phyloP scores from a whole-genome alignment of 2,113 vertebrate species.

The Lonchura striata region DNA sequence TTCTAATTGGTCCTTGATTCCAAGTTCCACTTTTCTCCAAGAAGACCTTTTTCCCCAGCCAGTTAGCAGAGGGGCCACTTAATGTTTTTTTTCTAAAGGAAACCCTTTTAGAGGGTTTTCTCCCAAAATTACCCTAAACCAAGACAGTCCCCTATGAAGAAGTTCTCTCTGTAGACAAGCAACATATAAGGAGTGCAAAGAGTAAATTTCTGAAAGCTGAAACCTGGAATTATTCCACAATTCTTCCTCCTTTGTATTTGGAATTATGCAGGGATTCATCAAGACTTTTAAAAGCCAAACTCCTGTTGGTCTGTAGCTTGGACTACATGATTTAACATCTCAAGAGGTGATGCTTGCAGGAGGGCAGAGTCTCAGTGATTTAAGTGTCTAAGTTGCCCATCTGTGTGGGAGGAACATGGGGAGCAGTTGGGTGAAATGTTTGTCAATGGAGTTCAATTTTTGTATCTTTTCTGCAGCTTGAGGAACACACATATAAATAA shows the following conservation, averaged over 20 bases:
- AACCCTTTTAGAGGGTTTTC: not conserved
- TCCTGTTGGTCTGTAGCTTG: not conserved
- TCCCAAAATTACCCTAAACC: not conserved
- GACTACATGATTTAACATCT: not conserved
- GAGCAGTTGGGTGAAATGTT: not conserved
- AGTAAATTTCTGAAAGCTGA: not conserved
- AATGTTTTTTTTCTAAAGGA: not conserved
- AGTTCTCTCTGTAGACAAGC: not conserved
- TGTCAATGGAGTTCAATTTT: not conserved
- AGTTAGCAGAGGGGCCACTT: not conserved
- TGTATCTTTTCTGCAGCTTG: not conserved
- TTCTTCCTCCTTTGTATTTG: not conserved
- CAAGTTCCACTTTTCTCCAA: not conserved
- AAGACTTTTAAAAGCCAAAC: not conserved
- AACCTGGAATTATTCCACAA: not conserved
- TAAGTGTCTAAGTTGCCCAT: not conserved
- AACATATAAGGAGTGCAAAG: not conserved
- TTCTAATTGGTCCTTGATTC: not conserved
- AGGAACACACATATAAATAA: not conserved
- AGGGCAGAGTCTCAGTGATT: not conserved
- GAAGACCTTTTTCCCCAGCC: not conserved
- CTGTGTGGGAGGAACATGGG: not conserved
- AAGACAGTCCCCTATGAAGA: accelerated
- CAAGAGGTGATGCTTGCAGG: not conserved
- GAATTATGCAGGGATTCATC: not conserved